phyloP scores from a whole-genome alignment of 2,797 vertebrate genomes.

The Pantherophis alleghaniensis region DNA sequence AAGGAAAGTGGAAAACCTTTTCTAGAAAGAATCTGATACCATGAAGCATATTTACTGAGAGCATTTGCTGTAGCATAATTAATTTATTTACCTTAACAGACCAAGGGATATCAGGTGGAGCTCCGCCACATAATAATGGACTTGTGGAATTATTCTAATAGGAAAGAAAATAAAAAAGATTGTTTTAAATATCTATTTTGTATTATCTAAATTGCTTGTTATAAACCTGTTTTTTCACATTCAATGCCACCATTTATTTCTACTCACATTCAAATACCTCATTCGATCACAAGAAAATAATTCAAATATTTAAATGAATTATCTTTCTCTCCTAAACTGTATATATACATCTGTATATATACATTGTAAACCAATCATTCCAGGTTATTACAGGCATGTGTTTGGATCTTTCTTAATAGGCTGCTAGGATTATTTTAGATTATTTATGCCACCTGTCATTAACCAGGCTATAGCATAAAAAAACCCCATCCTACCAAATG shows the following conservation, averaged over 20 bases:
- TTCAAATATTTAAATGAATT: not conserved
- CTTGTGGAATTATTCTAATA: slow-evolving; percentile 86
- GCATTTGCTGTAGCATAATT: not conserved
- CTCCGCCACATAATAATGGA: slow-evolving; percentile 79
- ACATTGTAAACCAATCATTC: not conserved
- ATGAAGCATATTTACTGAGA: not conserved
- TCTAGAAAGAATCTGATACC: not conserved
- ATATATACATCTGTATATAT: not conserved
- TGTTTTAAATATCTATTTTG: not conserved
- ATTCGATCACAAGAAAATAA: not conserved
- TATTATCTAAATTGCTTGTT: not conserved
- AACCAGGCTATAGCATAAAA: not conserved
- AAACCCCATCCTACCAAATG: not conserved
- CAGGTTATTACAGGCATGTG: not conserved
- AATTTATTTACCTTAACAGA: slow-evolving; percentile 86
- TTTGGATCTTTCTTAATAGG: not conserved
- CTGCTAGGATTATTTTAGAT: not conserved
- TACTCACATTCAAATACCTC: slow-evolving; percentile 9
- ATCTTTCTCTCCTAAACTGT: not conserved
- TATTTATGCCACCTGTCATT: not conserved
- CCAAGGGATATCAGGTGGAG: slow-evolving; percentile 83
- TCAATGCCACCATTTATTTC: not conserved
- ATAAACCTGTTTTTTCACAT: not conserved
- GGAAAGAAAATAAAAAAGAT: slow-evolving; percentile 33
- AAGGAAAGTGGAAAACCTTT: not conserved